phyloP scores from a whole-genome alignment of 2,888 invertebrate species.

The Formica aserva region DNA sequence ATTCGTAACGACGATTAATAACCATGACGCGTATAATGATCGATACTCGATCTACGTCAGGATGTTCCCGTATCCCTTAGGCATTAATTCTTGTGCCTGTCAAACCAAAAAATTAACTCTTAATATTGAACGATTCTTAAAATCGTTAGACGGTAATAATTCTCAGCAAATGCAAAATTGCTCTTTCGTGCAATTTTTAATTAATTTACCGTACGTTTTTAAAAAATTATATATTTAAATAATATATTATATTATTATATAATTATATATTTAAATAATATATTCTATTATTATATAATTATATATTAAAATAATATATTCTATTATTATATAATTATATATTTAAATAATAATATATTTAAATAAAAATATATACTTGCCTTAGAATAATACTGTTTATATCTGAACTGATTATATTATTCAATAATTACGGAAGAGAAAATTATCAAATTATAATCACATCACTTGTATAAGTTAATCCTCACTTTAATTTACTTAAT shows the following conservation, averaged over 20 bases:
- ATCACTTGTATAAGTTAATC: background rate
- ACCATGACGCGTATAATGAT: constrained; percentile 70
- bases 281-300: no score
- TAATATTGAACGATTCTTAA: constrained; percentile 36
- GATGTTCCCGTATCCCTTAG: constrained; percentile 25
- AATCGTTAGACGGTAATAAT: constrained; percentile 35
- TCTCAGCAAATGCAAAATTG: background rate
- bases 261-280: no score
- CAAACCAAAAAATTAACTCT: constrained; percentile 37
- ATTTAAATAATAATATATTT: background rate
- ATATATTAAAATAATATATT: no score
- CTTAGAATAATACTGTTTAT: background rate
- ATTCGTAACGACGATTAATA: constrained; percentile 73
- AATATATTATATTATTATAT: no score
- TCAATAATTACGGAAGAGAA: constrained; percentile 4
- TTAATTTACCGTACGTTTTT: background rate
- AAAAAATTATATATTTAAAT: background rate
- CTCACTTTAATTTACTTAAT: background rate
- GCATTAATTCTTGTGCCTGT: constrained; percentile 49
- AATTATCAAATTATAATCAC: background rate
- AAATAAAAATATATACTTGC: background rate
- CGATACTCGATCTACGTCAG: constrained; percentile 71
- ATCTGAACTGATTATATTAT: background rate
- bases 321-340: background rate
- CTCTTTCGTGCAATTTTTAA: background rate